A percentile compares a stretch with the other conserved stretches of the same genome.
Evolutionary conservation across 2,797 vertebrate species (phyloP).

Genomic region (Pelobates cultripes): DNA sequence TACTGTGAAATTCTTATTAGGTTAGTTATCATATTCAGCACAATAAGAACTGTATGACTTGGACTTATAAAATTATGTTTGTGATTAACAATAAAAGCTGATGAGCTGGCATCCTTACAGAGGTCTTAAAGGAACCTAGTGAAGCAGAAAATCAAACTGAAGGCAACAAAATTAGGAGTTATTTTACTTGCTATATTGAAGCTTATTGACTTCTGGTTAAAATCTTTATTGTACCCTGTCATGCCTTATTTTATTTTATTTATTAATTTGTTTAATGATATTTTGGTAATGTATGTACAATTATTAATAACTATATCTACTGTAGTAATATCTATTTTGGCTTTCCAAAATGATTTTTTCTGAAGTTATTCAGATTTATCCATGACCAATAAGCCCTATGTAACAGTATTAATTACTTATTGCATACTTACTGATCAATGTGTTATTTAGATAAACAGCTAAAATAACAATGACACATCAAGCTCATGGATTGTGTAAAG

Average conservation of each 20-base stretch:
- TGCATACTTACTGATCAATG: too few relatives aligned
- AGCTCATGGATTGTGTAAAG: too few relatives aligned
- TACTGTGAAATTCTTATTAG: conserved; percentile 60
- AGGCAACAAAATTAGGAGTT: conserved; percentile 75
- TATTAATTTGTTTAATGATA: not conserved
- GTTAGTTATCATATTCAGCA: conserved; percentile 69
- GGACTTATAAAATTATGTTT: conserved; percentile 72
- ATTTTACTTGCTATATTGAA: conserved; percentile 68
- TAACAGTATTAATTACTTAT: too few relatives aligned
- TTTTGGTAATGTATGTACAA: not conserved
- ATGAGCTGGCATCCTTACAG: conserved; percentile 74
- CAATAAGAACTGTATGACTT: conserved; percentile 65
- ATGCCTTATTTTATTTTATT: not conserved
- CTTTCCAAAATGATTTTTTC: too few relatives aligned
- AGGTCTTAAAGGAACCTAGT: conserved; percentile 67
- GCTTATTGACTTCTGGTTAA: conserved; percentile 62
- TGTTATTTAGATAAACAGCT: conserved; percentile 18
- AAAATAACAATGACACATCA: too few relatives aligned
- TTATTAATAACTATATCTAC: too few relatives aligned
- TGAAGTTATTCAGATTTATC: too few relatives aligned
- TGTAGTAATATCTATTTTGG: too few relatives aligned
- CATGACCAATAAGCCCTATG: too few relatives aligned
- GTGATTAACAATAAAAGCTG: conserved; percentile 77
- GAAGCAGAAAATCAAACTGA: conserved; percentile 78
- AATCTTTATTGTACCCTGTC: conserved; percentile 46